Evolutionary conservation across 2,888 invertebrate genomes (phyloP).

Genomic region (Byasa hedistus): DNA sequence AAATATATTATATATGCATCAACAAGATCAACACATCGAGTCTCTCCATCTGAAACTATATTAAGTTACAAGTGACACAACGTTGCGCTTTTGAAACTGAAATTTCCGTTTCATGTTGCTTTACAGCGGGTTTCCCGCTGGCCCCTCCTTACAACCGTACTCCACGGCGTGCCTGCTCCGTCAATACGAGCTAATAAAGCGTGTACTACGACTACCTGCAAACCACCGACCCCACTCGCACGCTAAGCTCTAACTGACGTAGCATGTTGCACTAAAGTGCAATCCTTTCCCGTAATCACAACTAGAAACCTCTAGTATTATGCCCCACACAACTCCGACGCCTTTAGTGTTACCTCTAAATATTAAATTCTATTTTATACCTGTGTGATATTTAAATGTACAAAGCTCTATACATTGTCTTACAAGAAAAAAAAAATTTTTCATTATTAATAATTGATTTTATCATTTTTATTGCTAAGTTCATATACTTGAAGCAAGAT

Average conservation of each 20-base stretch:
- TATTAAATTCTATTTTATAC: constrained; percentile 69
- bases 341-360: constrained; percentile 56
- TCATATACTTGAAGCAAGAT: constrained; percentile 63
- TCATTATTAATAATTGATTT: constrained; percentile 78
- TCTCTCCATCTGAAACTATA: constrained; percentile 32
- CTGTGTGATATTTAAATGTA: constrained; percentile 75
- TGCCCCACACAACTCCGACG: constrained; percentile 52
- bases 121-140: background rate
- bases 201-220: constrained; percentile 46
- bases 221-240: constrained; percentile 27
- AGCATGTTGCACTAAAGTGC: constrained; percentile 73
- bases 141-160: constrained; percentile 7
- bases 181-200: constrained; percentile 43
- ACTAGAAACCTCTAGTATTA: constrained; percentile 71
- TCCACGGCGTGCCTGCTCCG: background rate
- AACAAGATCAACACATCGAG: constrained; percentile 65
- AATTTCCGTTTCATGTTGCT: constrained; percentile 2
- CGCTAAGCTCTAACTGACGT: constrained; percentile 49
- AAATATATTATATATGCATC: constrained; percentile 53
- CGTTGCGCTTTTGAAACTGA: background rate
- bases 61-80: background rate
- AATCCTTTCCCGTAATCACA: constrained; percentile 69
- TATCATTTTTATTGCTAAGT: constrained; percentile 74
- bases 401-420: constrained; percentile 80
- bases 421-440: constrained; percentile 65